Base-by-base conservation (phyloP, 1,140 invertebrate species). In the Heliconius eleuchia region DNA sequence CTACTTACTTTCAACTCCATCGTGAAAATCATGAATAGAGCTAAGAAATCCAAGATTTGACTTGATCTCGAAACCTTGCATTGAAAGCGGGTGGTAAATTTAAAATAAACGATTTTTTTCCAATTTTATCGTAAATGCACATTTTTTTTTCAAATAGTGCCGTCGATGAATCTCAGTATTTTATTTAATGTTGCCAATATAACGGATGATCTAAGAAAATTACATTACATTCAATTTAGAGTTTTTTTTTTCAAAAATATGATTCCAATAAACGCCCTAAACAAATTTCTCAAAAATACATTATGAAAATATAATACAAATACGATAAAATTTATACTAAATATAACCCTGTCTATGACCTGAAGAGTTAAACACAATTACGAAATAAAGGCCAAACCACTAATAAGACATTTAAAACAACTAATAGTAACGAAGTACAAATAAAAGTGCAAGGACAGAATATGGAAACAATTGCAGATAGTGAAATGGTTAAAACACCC, bases 261-360 rank as follows among this genome's bases (percentile, higher is more conserved):
- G 87, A 93, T 92, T 93, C 93, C 91, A 92, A 94, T 94, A 92
- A 94, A 92, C 87, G 89, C 91, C 87, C 91, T 93, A 93, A 94
- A 94, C 91, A 90, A 94, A 93, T 87, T 84, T 94, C 91, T 94
- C 91, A 94, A 94, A 94, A 93, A 93, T 92, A 92, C 88, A 78
- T 94, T 93, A 93, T 94, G 92, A 93, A 93, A 94, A 94, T 93
- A 93, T 94, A 93, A 94, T 94, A 92, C 90, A 92, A 92, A 94
- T 92, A 93, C 92, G 90, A 93, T 94, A 94, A 94, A 94, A 93
- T 94, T 94, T 93, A 94, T 93, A 93, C 92, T 94, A 93, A 93
- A 94, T 94, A 93, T 93, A 93, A 94, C 93, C 93, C 93, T 94
- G 92, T 94, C 91, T 93, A 93, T 93, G 93, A 94, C 93, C 93